Conservation (phyloP, 1,140 invertebrate species). For the Drosophila sproati region DNA sequence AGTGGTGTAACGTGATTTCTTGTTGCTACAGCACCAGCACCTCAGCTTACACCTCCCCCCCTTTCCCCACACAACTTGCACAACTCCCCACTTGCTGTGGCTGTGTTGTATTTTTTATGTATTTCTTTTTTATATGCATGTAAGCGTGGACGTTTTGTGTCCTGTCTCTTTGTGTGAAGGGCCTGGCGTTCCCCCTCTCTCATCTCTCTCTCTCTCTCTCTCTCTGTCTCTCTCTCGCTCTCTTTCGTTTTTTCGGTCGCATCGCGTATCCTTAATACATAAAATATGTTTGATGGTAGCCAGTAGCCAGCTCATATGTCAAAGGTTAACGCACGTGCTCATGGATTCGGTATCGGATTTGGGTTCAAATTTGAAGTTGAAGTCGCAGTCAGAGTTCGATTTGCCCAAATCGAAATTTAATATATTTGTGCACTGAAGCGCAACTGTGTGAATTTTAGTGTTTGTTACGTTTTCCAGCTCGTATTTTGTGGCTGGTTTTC, state of each 20-base stretch:
- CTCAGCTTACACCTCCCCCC: background rate
- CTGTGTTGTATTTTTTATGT: conserved; percentile 51
- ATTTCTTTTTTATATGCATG: conserved; percentile 52
- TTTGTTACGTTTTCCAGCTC: conserved; percentile 22
- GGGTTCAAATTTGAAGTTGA: conserved; percentile 19
- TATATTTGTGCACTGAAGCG: conserved; percentile 70
- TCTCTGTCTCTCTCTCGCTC: background rate
- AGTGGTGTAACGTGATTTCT: conserved; percentile 75
- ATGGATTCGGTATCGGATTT: conserved; percentile 54
- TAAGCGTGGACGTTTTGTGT: conserved; percentile 27
- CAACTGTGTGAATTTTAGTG: conserved; percentile 60
- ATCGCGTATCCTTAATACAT: conserved; percentile 76
- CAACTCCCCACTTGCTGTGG: background rate
- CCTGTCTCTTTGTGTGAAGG: conserved; percentile 6
- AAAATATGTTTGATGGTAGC: conserved; percentile 79
- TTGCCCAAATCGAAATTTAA: conserved; percentile 78
- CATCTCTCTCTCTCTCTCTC: background rate
- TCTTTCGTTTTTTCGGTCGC: conserved; percentile 21
- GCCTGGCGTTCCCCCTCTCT: background rate
- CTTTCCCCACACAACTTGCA: conserved; percentile 24
- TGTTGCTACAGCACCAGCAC: conserved; percentile 11
- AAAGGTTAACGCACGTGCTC: conserved; percentile 82
- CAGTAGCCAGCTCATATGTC: conserved; percentile 63
- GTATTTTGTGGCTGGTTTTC: conserved; percentile 38
- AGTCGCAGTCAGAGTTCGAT: conserved; percentile 28